These are phyloP conservation scores for Psilopogon haemacephalus DNA, from an alignment of 2,113 vertebrate species.

Conservation along the genomic window DNA sequence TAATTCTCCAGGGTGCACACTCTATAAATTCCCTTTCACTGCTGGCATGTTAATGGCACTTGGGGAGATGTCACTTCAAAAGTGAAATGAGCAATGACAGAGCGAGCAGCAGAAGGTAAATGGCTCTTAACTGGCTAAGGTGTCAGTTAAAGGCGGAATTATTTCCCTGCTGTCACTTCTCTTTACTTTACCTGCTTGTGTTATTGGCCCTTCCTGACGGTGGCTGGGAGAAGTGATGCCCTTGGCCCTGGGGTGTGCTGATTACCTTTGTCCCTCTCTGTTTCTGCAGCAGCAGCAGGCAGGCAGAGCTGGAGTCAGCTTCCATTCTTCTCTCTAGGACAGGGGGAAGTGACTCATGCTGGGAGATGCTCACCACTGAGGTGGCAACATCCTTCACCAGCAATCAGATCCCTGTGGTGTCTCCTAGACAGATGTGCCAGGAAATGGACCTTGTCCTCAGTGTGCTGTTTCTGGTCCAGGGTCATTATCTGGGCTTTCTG, in stretches of 20 bases:
- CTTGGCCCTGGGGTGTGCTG: slow-evolving; percentile 35
- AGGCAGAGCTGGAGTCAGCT: not conserved
- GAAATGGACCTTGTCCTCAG: not conserved
- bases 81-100: slow-evolving; percentile 64
- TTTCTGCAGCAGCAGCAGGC: not conserved
- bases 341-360: not conserved
- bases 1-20: not conserved
- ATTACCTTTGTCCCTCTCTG: not conserved
- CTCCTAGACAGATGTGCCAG: not conserved
- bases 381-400: not conserved
- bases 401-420: not conserved
- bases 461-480: not conserved
- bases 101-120: slow-evolving; percentile 69
- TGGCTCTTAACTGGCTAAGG: slow-evolving; percentile 71
- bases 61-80: slow-evolving; percentile 62
- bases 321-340: not conserved
- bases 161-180: slow-evolving; percentile 70
- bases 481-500: not conserved
- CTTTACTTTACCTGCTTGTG: slow-evolving; percentile 1
- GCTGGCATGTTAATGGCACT: not conserved
- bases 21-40: not conserved
- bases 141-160: slow-evolving; percentile 71
- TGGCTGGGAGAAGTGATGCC: slow-evolving; percentile 18
- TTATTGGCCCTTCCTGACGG: slow-evolving; percentile 36
- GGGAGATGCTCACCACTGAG: not conserved